Evolutionary conservation across 2,888 invertebrate genomes (phyloP).

Genomic region (Hartigia nigra): DNA sequence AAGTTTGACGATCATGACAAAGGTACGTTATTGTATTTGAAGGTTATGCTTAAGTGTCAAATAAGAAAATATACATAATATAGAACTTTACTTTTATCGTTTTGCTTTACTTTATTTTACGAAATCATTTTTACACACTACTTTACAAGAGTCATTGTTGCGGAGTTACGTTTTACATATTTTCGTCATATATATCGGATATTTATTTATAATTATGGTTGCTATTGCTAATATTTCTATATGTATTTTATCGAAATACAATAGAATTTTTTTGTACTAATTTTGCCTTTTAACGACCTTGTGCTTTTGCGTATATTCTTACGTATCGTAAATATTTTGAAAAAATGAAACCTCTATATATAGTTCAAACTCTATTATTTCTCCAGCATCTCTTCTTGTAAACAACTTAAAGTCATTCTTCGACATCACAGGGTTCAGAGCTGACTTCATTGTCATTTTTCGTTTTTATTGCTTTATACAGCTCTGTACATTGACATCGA

Average conservation of each 20-base stretch:
- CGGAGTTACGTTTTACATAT: neutral
- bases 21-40: slow-evolving; percentile 44
- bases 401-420: neutral
- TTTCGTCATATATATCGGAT: neutral
- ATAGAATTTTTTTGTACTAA: neutral
- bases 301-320: neutral
- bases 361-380: neutral
- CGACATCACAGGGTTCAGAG: neutral
- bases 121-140: neutral
- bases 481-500: slow-evolving; percentile 69
- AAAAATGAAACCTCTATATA: neutral
- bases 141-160: neutral
- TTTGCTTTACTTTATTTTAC: neutral
- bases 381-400: neutral
- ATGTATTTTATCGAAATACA: neutral
- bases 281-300: neutral
- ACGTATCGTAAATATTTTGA: neutral
- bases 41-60: slow-evolving; percentile 20
- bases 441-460: neutral
- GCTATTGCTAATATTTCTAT: neutral
- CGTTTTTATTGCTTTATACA: slow-evolving; percentile 37
- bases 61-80: neutral
- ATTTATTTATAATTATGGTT: neutral
- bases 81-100: neutral
- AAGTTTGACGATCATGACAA: slow-evolving; percentile 59